Conservation (phyloP, 2,888 invertebrate species). For the Lasioglossum oenotherae region DNA sequence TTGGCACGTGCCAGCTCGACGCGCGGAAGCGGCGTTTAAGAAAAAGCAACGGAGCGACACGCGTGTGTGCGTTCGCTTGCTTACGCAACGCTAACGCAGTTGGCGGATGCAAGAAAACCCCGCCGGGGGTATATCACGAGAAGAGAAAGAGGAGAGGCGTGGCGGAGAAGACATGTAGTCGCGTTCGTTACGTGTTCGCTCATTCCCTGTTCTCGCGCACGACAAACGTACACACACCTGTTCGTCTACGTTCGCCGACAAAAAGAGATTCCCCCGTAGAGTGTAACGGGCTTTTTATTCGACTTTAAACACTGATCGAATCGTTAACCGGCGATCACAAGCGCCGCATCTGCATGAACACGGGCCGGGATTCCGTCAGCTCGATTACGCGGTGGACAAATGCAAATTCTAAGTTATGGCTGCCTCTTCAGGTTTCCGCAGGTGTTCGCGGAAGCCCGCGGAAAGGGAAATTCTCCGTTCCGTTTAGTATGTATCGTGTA, state of each 20-base stretch:
- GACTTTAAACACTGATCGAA: background rate
- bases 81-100: constrained; percentile 43
- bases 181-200: constrained; percentile 10
- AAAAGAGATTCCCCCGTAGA: background rate
- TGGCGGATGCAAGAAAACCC: constrained; percentile 37
- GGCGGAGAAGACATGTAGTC: constrained; percentile 23
- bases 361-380: background rate
- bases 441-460: background rate
- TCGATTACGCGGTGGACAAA: background rate
- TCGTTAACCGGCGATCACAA: background rate
- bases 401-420: background rate
- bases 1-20: constrained; percentile 49
- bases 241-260: background rate
- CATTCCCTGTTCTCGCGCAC: background rate
- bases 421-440: background rate
- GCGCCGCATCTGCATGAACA: background rate
- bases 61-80: constrained; percentile 43
- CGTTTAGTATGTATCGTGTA: no score
- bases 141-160: constrained; percentile 28
- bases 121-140: constrained; percentile 9
- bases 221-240: background rate
- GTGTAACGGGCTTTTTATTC: background rate
- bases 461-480: background rate
- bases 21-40: constrained; percentile 1
- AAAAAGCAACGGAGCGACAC: constrained; percentile 19